Conservation (phyloP, 1,140 invertebrate genomes). For the Aplysia californica region DNA sequence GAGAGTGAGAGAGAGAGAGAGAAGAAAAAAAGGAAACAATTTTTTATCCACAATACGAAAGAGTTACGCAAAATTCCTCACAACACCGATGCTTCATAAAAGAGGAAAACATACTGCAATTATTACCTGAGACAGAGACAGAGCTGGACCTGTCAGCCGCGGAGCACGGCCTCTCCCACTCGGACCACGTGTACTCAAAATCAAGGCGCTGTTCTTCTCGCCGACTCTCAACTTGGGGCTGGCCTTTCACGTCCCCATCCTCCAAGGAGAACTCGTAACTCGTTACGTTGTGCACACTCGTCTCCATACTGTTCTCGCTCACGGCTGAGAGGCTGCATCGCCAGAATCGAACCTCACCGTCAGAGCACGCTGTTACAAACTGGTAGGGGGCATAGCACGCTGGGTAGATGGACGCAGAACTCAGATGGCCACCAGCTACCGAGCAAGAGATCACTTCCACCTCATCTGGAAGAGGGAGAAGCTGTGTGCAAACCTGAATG, state of each 20-base stretch:
- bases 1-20: too few relatives aligned
- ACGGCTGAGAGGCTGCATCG: constrained; percentile 74
- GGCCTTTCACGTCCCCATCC: constrained; percentile 31
- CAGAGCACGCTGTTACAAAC: constrained; percentile 83
- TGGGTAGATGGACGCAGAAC: constrained; percentile 98
- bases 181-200: constrained; percentile 80
- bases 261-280: constrained; percentile 57
- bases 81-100: too few relatives aligned
- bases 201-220: constrained; percentile 33
- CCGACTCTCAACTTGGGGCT: constrained; percentile 5
- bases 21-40: too few relatives aligned
- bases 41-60: too few relatives aligned
- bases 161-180: constrained; percentile 90
- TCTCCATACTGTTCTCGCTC: constrained; percentile 16
- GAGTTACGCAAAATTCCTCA: too few relatives aligned
- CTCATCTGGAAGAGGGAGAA: constrained; percentile 86
- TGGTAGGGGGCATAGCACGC: constrained; percentile 97
- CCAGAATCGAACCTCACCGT: constrained; percentile 77
- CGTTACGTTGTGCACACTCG: constrained; percentile 32
- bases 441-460: constrained; percentile 93
- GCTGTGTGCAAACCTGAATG: constrained; percentile 81
- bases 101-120: too few relatives aligned
- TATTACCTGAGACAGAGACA: constrained; percentile 85
- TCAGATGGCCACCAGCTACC: constrained; percentile 94
- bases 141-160: constrained; percentile 79